Evolutionary conservation across 2,113 vertebrate genomes (phyloP).

Genomic region (Numenius arquata): DNA sequence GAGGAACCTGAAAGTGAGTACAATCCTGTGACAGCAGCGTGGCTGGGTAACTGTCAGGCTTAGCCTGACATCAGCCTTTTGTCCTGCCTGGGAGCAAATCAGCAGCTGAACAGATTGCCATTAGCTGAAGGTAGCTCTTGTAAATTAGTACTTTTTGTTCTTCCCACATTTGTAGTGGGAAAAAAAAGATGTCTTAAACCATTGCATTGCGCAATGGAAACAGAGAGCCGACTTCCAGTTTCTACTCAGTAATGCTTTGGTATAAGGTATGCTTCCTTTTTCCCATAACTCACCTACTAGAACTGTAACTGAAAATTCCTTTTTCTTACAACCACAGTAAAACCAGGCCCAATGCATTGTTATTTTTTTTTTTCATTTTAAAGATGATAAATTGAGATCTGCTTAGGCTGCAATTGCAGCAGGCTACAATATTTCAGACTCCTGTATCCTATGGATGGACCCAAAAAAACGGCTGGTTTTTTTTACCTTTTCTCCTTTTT

Average conservation of each 20-base stretch:
- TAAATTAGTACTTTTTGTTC: background rate
- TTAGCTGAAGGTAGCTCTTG: background rate
- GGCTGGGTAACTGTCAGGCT: background rate
- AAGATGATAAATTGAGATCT: background rate
- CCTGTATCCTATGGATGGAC: background rate
- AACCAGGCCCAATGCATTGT: fast-evolving
- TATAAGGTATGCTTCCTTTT: background rate
- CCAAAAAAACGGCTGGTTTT: background rate
- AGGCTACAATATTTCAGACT: background rate
- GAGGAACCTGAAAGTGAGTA: background rate
- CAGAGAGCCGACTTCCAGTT: background rate
- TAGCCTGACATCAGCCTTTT: background rate
- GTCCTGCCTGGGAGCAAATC: background rate
- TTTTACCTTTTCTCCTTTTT: background rate
- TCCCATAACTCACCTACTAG: background rate
- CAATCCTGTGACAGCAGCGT: background rate
- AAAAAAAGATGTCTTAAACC: background rate
- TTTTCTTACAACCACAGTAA: background rate
- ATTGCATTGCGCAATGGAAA: background rate
- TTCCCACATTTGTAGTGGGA: background rate
- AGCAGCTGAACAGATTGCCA: background rate
- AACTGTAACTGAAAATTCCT: background rate
- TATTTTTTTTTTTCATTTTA: background rate
- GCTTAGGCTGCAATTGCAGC: background rate
- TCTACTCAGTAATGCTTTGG: background rate